phyloP scores from a whole-genome alignment of 1,140 invertebrate genomes.

The Meloidogyne floridensis region DNA sequence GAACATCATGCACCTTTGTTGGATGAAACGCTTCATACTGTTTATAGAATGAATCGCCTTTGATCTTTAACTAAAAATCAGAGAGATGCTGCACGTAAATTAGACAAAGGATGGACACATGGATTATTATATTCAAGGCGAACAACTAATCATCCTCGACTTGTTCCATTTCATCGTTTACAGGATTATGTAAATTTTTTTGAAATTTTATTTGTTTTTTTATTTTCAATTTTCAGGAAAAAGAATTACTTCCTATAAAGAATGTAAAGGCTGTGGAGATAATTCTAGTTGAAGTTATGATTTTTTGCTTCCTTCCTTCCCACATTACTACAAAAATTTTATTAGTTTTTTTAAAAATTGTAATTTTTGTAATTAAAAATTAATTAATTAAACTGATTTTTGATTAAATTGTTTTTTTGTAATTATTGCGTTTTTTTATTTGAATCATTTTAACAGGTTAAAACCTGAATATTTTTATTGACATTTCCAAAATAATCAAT shows the following conservation, averaged over 20 bases:
- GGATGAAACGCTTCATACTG: conserved; percentile 89
- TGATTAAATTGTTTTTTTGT: too few species aligned
- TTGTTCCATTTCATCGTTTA: conserved; percentile 89
- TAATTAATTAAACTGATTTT: too few species aligned
- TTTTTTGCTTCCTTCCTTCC: too few species aligned
- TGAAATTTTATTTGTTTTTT: background rate
- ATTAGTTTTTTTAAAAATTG: too few species aligned
- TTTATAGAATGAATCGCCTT: conserved; percentile 90
- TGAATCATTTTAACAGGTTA: too few species aligned
- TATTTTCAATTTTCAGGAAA: conserved; percentile 38
- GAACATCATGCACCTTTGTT: conserved; percentile 93
- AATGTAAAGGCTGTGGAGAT: conserved; percentile 68
- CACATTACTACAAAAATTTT: too few species aligned
- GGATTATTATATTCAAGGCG: conserved; percentile 85
- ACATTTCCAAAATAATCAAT: too few species aligned
- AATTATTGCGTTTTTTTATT: too few species aligned
- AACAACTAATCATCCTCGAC: conserved; percentile 85
- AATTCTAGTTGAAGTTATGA: too few species aligned
- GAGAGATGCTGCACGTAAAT: conserved; percentile 74
- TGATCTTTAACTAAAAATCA: conserved; percentile 98
- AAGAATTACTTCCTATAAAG: conserved; percentile 71
- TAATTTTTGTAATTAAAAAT: too few species aligned
- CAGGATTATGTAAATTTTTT: conserved; percentile 65
- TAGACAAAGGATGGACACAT: conserved; percentile 80
- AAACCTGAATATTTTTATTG: too few species aligned